These are phyloP conservation scores for Merops nubicus DNA, from an alignment of 2,113 vertebrate species.

Conservation along the genomic window DNA sequence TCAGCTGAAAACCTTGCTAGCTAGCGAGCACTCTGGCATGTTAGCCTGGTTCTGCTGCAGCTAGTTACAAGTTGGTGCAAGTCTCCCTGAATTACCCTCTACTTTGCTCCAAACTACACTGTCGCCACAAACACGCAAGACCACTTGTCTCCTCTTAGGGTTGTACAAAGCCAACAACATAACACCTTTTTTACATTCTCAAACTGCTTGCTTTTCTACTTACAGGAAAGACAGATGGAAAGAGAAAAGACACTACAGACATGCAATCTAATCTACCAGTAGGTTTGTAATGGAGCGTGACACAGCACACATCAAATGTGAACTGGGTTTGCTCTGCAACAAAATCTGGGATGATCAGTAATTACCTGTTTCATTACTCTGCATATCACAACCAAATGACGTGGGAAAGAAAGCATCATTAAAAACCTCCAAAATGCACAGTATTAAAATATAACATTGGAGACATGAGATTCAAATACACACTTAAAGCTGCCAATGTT, in stretches of 20 bases:
- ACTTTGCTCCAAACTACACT: background rate
- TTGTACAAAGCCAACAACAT: background rate
- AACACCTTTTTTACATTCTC: background rate
- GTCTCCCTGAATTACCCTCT: background rate
- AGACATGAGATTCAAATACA: background rate
- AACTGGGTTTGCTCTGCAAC: background rate
- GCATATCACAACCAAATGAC: background rate
- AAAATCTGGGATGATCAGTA: background rate
- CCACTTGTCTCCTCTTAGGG: background rate
- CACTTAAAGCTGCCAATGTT: background rate
- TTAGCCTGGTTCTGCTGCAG: background rate
- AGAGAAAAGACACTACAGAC: background rate
- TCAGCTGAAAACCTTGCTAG: background rate
- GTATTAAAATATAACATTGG: background rate
- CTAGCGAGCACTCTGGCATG: background rate
- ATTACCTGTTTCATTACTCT: background rate
- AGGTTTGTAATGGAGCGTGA: background rate
- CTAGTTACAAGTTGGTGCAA: background rate
- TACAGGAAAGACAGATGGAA: background rate
- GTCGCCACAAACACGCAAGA: rapidly evolving
- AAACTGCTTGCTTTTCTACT: background rate
- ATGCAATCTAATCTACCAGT: background rate
- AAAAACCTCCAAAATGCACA: background rate
- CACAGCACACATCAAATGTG: too few species aligned
- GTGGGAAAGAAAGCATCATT: background rate